Conservation (phyloP, 2,888 invertebrate species). For the Lasius fuliginosus region DNA sequence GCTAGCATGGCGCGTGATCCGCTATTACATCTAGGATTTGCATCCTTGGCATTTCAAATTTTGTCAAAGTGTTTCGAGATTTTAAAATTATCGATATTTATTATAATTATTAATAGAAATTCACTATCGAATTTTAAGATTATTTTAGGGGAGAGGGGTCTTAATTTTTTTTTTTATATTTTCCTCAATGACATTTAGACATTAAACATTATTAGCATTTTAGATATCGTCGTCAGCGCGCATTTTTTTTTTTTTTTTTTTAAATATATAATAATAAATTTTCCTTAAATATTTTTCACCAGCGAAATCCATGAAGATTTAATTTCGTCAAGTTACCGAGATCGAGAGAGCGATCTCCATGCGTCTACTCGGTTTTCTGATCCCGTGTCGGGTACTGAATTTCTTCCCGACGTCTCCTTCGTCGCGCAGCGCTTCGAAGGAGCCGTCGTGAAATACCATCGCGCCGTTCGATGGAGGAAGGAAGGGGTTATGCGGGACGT, state of each 20-base stretch:
- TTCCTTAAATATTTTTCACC: background rate
- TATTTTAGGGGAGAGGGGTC: background rate
- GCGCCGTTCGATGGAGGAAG: background rate
- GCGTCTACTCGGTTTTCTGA: background rate
- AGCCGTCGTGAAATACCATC: slow-evolving; percentile 45
- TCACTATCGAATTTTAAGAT: background rate
- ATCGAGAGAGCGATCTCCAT: background rate
- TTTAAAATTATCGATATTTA: background rate
- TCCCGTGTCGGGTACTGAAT: slow-evolving; percentile 27
- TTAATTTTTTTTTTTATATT: background rate
- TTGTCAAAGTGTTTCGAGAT: background rate
- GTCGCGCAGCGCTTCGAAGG: background rate
- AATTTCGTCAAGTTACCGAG: background rate
- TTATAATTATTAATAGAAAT: slow-evolving; percentile 6
- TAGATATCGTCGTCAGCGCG: background rate
- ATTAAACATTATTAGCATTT: background rate
- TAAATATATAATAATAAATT: background rate
- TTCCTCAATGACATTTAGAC: background rate
- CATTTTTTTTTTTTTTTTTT: background rate
- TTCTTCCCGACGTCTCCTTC: slow-evolving; percentile 33
- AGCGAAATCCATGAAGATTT: background rate
- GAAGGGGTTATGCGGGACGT: slow-evolving; percentile 14
- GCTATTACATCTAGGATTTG: slow-evolving; percentile 22
- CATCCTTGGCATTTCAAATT: slow-evolving; percentile 5
- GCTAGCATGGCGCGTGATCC: slow-evolving; percentile 10